Conservation (phyloP, 2,888 invertebrate genomes). For the Drosophila peninsularis region DNA sequence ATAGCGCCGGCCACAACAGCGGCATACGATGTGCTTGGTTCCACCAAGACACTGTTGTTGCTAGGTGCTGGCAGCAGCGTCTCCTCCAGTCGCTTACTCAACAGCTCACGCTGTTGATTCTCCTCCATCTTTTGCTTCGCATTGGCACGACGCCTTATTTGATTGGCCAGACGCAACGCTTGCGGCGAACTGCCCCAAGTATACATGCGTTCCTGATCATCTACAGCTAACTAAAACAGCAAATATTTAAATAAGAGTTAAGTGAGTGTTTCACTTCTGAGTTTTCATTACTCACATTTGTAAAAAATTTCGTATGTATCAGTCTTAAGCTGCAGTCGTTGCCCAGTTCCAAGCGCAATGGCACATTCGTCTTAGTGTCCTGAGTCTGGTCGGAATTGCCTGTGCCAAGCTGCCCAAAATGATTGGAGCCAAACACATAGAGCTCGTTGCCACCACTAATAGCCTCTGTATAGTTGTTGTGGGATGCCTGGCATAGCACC, state of each 20-base stretch:
- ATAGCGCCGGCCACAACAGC: slow-evolving; percentile 56
- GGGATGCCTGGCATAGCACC: slow-evolving; percentile 80
- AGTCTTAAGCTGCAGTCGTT: slow-evolving; percentile 83
- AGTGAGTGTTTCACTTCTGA: background rate
- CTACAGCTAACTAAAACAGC: slow-evolving; percentile 87
- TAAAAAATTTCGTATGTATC: slow-evolving; percentile 89
- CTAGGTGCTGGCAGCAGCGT: slow-evolving; percentile 61
- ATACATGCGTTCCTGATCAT: slow-evolving; percentile 88
- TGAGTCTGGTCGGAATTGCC: slow-evolving; percentile 83
- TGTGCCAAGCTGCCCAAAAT: slow-evolving; percentile 93
- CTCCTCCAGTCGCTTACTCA: slow-evolving; percentile 82
- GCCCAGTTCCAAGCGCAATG: slow-evolving; percentile 84
- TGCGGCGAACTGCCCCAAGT: slow-evolving; percentile 92
- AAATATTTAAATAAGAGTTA: background rate
- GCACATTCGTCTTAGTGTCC: slow-evolving; percentile 82
- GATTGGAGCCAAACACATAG: slow-evolving; percentile 93
- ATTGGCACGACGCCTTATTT: slow-evolving; percentile 87
- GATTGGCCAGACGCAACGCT: slow-evolving; percentile 88
- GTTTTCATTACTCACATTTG: slow-evolving; percentile 87
- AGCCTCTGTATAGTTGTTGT: slow-evolving; percentile 52
- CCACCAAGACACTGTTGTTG: slow-evolving; percentile 45
- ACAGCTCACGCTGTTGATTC: slow-evolving; percentile 83
- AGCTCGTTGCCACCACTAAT: slow-evolving; percentile 84
- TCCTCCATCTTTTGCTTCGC: slow-evolving; percentile 85
- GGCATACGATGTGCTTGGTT: slow-evolving; percentile 65